phyloP scores from a whole-genome alignment of 2,888 invertebrate genomes.

The Reticulitermes lucifugus region DNA sequence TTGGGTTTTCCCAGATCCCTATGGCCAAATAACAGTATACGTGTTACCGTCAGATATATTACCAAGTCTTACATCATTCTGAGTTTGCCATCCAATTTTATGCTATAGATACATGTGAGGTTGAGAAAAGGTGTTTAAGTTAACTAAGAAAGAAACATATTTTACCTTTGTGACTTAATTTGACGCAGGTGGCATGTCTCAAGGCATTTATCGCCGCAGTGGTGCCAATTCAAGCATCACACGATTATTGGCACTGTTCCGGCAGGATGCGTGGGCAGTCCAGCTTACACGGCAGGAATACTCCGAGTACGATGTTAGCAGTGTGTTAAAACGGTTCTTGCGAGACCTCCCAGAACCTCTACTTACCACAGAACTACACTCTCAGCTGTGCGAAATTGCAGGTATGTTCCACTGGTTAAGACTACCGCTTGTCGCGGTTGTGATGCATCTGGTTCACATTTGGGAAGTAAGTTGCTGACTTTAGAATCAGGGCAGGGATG shows the following conservation, averaged over 20 bases:
- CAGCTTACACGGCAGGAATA: slow-evolving; percentile 81
- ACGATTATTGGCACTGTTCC: slow-evolving; percentile 78
- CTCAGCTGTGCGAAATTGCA: slow-evolving; percentile 75
- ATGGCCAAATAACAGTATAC: too few relatives aligned
- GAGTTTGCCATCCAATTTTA: too few relatives aligned
- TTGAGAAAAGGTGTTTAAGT: too few relatives aligned
- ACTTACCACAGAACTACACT: slow-evolving; percentile 77
- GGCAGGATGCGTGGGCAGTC: slow-evolving; percentile 86
- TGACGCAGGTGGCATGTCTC: slow-evolving; percentile 78
- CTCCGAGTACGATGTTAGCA: slow-evolving; percentile 89
- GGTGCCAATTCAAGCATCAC: slow-evolving; percentile 82
- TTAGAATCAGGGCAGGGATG: too few relatives aligned
- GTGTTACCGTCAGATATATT: too few relatives aligned
- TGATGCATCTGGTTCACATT: too few relatives aligned
- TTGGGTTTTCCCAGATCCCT: too few relatives aligned
- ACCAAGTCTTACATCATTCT: too few relatives aligned
- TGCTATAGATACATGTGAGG: too few relatives aligned
- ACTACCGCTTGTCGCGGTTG: too few relatives aligned
- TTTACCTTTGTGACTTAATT: background rate
- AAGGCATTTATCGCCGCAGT: slow-evolving; percentile 89
- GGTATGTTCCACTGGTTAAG: slow-evolving; percentile 63
- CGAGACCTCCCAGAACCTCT: slow-evolving; percentile 89
- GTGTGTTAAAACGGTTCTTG: slow-evolving; percentile 88
- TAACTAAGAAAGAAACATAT: too few relatives aligned
- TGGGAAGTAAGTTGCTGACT: too few relatives aligned